Conservation (phyloP, 2,113 vertebrate genomes). For the Phylloscopus whistleri region DNA sequence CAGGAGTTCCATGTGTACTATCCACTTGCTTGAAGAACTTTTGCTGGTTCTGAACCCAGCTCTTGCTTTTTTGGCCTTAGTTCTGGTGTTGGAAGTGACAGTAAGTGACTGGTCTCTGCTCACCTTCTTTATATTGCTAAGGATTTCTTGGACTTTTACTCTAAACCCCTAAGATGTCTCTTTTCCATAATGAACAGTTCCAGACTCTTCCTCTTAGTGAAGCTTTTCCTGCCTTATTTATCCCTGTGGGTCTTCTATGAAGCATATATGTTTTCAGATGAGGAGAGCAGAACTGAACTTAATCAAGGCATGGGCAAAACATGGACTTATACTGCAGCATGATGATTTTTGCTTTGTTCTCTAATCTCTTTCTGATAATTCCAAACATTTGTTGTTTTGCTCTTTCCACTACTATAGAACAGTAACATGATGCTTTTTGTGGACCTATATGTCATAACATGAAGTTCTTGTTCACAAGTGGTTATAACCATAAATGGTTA, state of each 20-base stretch:
- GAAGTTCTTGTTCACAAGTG: not conserved
- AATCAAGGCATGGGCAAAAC: not conserved
- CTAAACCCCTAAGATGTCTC: not conserved
- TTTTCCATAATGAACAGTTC: not conserved
- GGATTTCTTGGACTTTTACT: not conserved
- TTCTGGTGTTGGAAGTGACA: not conserved
- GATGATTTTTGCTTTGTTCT: not conserved
- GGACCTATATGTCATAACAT: not conserved
- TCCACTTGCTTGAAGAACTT: not conserved
- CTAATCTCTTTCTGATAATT: not conserved
- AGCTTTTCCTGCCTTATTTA: not conserved
- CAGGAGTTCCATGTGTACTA: not conserved
- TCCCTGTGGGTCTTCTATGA: not conserved
- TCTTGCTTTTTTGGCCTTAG: not conserved
- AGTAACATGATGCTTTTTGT: not conserved
- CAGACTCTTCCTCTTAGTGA: not conserved
- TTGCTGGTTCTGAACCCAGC: not conserved
- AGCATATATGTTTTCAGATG: not conserved
- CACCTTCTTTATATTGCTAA: not conserved
- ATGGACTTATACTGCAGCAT: not conserved
- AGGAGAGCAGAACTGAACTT: not conserved
- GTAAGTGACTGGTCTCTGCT: not conserved
- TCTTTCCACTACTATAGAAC: not conserved
- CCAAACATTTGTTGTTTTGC: not conserved
- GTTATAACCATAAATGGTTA: not conserved